phyloP scores from a whole-genome alignment of 35 echinoderm and acorn worm species.

The Strongylocentrotus purpuratus region DNA sequence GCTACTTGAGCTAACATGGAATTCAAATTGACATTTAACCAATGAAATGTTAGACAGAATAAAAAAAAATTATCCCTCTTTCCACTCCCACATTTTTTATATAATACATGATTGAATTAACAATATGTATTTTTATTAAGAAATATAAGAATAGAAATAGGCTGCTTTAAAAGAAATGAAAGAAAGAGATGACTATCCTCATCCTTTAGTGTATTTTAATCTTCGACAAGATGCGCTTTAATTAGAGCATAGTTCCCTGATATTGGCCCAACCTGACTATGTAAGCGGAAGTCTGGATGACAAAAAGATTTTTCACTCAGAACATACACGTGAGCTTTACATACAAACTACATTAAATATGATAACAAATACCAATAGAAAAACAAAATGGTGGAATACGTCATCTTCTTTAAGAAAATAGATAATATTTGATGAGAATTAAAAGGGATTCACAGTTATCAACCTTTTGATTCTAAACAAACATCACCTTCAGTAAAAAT shows the following conservation, averaged over 20 bases:
- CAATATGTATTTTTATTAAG: background rate
- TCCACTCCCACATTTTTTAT: background rate
- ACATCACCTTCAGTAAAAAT: background rate
- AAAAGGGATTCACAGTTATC: background rate
- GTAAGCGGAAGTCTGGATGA: background rate
- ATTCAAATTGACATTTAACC: background rate
- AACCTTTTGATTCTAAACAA: background rate
- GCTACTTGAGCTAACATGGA: background rate
- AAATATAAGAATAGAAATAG: background rate
- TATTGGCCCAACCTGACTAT: background rate
- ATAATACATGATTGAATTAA: background rate
- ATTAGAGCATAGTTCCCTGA: background rate
- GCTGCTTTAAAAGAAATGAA: background rate
- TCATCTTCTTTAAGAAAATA: background rate
- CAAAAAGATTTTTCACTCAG: background rate
- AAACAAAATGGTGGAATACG: background rate
- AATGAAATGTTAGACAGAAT: background rate
- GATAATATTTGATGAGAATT: background rate
- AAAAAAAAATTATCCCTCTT: background rate
- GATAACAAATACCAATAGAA: background rate
- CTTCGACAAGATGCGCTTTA: too few relatives aligned
- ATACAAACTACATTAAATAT: background rate
- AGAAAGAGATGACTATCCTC: background rate
- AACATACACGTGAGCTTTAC: background rate
- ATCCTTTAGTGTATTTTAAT: background rate